These are phyloP conservation scores for Aegithalos caudatus DNA, from an alignment of 2,113 vertebrate genomes.

Conservation along the genomic window DNA sequence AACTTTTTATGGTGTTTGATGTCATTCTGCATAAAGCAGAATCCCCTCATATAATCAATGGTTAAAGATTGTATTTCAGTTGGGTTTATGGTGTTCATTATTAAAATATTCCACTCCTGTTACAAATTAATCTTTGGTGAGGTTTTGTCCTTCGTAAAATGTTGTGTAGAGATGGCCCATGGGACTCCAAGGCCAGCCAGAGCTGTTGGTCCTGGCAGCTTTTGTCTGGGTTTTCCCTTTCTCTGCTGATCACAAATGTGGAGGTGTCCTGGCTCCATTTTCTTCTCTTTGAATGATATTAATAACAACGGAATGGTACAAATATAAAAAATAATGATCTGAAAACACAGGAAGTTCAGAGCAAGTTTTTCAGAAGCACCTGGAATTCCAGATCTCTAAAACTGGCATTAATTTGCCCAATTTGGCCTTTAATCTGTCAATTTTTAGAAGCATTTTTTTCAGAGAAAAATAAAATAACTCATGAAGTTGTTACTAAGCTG, in stretches of 20 bases:
- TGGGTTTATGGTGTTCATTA: neutral
- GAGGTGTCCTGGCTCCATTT: neutral
- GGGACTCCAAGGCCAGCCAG: neutral
- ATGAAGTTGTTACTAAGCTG: neutral
- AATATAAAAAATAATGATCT: neutral
- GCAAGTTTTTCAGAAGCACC: constrained; percentile 21
- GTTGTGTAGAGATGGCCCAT: neutral
- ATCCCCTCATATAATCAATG: neutral
- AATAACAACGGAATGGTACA: neutral
- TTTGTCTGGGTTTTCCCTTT: neutral
- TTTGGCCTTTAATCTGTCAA: neutral
- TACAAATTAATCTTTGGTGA: neutral
- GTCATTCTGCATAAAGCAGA: neutral
- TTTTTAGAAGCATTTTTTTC: neutral
- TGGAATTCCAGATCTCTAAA: neutral
- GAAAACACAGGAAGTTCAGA: neutral
- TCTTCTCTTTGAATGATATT: neutral
- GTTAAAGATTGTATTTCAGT: neutral
- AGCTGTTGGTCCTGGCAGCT: neutral
- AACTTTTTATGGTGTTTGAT: neutral
- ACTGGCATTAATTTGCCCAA: neutral
- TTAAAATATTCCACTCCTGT: neutral
- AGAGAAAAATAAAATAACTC: neutral
- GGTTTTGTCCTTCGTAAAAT: neutral
- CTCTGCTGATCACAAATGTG: neutral